Evolutionary conservation across 2,113 vertebrate genomes (phyloP).

Genomic region (Sardina pilchardus): DNA sequence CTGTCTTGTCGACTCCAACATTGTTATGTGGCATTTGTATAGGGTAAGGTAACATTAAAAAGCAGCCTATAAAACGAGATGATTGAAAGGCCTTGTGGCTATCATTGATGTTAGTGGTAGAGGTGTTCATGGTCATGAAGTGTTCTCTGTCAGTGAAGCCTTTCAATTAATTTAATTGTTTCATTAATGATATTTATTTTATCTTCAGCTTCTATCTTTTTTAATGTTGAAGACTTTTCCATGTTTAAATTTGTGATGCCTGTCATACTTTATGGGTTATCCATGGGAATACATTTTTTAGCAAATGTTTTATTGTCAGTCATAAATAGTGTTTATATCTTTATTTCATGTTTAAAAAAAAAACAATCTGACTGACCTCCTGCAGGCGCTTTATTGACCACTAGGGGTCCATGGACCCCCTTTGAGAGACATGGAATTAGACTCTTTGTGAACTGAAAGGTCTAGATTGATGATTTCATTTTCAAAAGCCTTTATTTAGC

Average conservation of each 20-base stretch:
- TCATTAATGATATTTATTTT: neutral
- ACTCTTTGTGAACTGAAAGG: neutral
- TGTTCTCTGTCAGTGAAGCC: neutral
- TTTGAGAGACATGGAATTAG: neutral
- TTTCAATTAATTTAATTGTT: neutral
- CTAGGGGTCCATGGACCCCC: conserved; percentile 9
- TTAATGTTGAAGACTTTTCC: neutral
- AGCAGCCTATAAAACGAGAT: neutral
- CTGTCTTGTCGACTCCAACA: neutral
- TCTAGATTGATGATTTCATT: conserved; percentile 9
- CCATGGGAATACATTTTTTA: neutral
- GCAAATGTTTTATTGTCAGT: neutral
- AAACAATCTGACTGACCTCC: neutral
- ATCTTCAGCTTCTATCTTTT: neutral
- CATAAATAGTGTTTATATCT: conserved; percentile 3
- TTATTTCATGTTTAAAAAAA: neutral
- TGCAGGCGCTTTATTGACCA: neutral
- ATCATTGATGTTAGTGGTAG: neutral
- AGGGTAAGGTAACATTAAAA: neutral
- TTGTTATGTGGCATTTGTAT: neutral
- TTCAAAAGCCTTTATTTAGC: neutral
- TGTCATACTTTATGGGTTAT: conserved; percentile 5
- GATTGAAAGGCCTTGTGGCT: neutral
- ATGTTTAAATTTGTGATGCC: neutral
- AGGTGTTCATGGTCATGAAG: neutral